These are phyloP conservation scores for Molorchus minor DNA, from an alignment of 2,888 invertebrate species.

Conservation along the genomic window DNA sequence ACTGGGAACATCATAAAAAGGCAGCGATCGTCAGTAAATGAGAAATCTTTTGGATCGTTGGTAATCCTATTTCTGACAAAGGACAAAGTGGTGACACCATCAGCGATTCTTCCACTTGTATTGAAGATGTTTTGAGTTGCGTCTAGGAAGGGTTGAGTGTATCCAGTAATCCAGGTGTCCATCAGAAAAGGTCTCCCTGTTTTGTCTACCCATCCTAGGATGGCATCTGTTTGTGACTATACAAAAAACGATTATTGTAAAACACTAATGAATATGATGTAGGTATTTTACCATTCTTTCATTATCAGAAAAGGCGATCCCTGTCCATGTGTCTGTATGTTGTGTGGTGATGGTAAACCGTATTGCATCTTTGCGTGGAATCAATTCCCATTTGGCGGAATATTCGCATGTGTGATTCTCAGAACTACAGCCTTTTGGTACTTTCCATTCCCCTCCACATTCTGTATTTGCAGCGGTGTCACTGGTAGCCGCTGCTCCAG, in stretches of 20 bases:
- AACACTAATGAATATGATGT: constrained; percentile 3
- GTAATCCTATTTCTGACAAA: constrained; percentile 82
- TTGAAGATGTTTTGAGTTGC: constrained; percentile 77
- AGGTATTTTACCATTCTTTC: constrained; percentile 77
- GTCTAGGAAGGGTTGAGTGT: constrained; percentile 78
- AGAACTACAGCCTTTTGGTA: constrained; percentile 75
- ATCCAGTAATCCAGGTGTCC: constrained; percentile 89
- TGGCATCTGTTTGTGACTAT: constrained; percentile 85
- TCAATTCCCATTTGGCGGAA: constrained; percentile 81
- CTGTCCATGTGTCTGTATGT: constrained; percentile 86
- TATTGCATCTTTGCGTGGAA: constrained; percentile 75
- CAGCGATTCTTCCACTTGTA: constrained; percentile 73
- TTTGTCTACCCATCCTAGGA: constrained; percentile 89
- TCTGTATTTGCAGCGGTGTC: constrained; percentile 62
- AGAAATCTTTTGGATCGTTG: constrained; percentile 77
- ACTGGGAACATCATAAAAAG: constrained; percentile 89
- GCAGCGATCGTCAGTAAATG: constrained; percentile 84
- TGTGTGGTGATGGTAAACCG: constrained; percentile 80
- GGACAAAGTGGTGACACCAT: constrained; percentile 80
- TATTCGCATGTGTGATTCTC: constrained; percentile 79
- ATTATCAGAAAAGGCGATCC: constrained; percentile 87
- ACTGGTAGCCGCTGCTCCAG: constrained; percentile 43
- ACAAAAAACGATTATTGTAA: constrained; percentile 36
- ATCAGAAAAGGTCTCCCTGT: constrained; percentile 82
- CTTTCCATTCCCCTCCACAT: constrained; percentile 82